phyloP scores from a whole-genome alignment of 2,113 vertebrate species.

The Bubo scandiacus region DNA sequence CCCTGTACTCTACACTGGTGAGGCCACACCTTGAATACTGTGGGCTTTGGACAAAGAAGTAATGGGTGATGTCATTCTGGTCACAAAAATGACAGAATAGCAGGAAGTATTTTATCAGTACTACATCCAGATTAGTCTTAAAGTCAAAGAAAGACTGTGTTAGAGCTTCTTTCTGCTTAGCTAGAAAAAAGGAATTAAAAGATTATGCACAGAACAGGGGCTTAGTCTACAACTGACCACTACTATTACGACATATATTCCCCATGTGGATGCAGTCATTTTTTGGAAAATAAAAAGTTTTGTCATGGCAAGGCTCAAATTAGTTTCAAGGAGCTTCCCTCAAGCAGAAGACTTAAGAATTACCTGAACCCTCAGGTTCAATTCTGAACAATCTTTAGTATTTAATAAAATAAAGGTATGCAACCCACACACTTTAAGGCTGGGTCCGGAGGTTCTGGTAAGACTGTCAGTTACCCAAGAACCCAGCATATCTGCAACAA shows the following conservation, averaged over 20 bases:
- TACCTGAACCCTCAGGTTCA: neutral
- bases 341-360: neutral
- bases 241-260: neutral
- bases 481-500: neutral
- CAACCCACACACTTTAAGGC: neutral
- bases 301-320: neutral
- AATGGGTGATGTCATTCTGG: neutral
- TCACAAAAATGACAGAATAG: neutral
- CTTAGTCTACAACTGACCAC: neutral
- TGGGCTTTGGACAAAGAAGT: neutral
- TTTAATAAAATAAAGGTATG: neutral
- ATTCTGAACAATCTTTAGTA: neutral
- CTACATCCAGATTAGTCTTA: neutral
- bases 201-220: neutral
- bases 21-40: fast-evolving
- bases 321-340: neutral
- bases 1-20: fast-evolving
- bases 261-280: neutral
- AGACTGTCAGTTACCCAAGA: neutral
- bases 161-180: neutral
- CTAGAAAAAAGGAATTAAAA: neutral
- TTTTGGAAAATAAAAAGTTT: neutral
- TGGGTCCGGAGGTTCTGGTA: neutral
- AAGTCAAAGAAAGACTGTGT: neutral
- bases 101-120: neutral